Evolutionary conservation across 2,888 invertebrate genomes (phyloP).

Genomic region (Rotaria socialis): DNA sequence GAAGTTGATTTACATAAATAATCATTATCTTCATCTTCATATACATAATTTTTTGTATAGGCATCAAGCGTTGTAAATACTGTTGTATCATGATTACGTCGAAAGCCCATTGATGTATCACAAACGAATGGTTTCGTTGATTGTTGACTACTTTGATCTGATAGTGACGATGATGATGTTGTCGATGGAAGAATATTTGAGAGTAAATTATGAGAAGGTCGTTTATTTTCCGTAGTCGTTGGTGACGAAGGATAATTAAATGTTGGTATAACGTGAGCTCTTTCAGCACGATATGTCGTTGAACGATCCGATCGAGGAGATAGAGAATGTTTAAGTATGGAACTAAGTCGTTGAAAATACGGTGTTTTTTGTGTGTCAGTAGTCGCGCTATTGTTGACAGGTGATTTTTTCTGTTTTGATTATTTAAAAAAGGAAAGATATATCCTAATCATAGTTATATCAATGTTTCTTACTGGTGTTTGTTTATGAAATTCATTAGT

Average conservation of each 20-base stretch:
- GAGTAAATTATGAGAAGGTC: background rate
- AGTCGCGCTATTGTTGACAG: background rate
- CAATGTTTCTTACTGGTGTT: background rate
- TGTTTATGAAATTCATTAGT: background rate
- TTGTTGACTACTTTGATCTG: background rate
- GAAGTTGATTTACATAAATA: background rate
- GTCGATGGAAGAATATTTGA: background rate
- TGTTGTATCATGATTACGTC: background rate
- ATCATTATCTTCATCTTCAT: background rate
- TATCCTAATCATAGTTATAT: background rate
- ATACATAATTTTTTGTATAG: background rate
- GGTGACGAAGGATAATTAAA: background rate
- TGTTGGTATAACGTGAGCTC: conserved; percentile 14
- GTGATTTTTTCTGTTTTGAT: background rate
- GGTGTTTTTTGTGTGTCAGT: background rate
- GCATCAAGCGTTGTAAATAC: background rate
- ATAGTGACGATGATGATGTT: background rate
- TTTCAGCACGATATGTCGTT: background rate
- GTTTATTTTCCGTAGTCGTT: background rate
- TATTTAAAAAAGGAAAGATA: no score
- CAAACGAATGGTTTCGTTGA: background rate
- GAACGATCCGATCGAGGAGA: background rate
- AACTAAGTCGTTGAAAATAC: background rate
- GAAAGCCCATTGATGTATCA: background rate
- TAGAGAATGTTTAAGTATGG: background rate